A percentile compares a stretch with the other conserved stretches of the same genome.
Evolutionary conservation across 53 echinoderm and acorn worm genomes (phyloP).

Genomic region (Crossaster papposus): DNA sequence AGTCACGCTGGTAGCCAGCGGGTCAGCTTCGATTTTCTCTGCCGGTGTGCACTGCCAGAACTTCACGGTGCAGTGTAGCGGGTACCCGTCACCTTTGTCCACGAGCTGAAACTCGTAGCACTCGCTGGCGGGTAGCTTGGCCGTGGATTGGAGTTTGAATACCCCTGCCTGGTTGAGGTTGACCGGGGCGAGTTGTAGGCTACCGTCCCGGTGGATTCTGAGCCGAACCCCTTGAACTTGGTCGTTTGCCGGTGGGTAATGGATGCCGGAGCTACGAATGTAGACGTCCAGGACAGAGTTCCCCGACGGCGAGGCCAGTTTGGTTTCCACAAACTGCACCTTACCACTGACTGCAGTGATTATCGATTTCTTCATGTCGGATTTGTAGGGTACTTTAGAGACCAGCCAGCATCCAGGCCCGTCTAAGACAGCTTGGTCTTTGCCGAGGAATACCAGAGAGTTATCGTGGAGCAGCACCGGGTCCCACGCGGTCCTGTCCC

Average conservation of each 20-base stretch:
- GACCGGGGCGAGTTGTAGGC: conserved; percentile 65
- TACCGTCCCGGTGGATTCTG: conserved; percentile 72
- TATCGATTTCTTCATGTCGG: conserved; percentile 67
- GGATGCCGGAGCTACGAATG: conserved; percentile 82
- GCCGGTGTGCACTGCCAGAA: neutral
- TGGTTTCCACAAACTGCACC: conserved; percentile 70
- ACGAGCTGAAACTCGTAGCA: conserved; percentile 87
- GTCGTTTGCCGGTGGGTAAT: conserved; percentile 74
- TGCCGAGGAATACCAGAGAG: conserved; percentile 84
- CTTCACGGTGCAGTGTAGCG: conserved; percentile 65
- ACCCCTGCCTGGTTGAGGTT: conserved; percentile 70
- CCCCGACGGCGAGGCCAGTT: conserved; percentile 33
- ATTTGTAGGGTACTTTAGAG: conserved; percentile 81
- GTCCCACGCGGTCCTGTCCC: conserved; percentile 83
- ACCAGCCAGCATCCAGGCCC: conserved; percentile 87
- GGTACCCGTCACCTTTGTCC: conserved; percentile 80
- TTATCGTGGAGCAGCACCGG: conserved; percentile 76
- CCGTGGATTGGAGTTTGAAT: conserved; percentile 68
- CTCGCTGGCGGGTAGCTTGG: conserved; percentile 77
- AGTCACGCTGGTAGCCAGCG: conserved; percentile 38
- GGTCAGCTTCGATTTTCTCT: neutral
- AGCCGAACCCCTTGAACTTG: conserved; percentile 78
- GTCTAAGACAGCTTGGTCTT: conserved; percentile 79
- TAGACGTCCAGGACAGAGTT: conserved; percentile 64
- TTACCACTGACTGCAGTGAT: conserved; percentile 73